These are phyloP conservation scores for Tinamus major DNA, from an alignment of 2,797 vertebrate genomes.

Conservation along the genomic window DNA sequence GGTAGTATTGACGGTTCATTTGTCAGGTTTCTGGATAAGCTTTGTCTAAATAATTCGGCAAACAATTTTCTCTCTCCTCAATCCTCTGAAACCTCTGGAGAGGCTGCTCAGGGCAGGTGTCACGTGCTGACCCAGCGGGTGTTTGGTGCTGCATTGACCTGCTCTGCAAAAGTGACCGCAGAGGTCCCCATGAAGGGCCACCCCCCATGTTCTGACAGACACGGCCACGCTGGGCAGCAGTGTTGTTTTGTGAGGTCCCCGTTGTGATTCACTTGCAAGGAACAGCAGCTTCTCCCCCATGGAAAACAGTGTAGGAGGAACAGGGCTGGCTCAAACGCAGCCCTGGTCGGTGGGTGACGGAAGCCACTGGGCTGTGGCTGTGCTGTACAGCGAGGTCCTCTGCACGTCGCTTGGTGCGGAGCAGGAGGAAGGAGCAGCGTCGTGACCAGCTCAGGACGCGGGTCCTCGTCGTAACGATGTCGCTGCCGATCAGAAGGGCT, in stretches of 20 bases:
- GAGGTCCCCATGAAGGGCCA: not conserved
- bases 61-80: slow-evolving; percentile 43
- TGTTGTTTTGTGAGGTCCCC: not conserved
- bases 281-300: not conserved
- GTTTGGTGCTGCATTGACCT: not conserved
- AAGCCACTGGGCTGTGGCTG: not conserved
- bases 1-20: slow-evolving; percentile 46
- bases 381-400: not conserved
- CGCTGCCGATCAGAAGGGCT: not conserved
- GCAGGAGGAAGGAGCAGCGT: fast-evolving
- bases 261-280: not conserved
- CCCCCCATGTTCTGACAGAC: not conserved
- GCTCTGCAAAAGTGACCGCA: not conserved
- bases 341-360: not conserved
- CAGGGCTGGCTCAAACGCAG: not conserved
- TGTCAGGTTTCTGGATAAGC: slow-evolving; percentile 38
- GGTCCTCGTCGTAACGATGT: not conserved
- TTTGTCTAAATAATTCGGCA: slow-evolving; percentile 59
- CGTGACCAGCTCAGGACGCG: not conserved
- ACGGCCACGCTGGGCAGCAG: not conserved
- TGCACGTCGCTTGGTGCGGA: not conserved
- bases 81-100: slow-evolving; percentile 13
- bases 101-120: not conserved
- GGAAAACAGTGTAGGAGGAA: not conserved
- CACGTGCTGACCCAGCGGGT: not conserved